Percentiles rank a stretch among this genome's conserved stretches.
These are phyloP conservation scores for Drosophila nebulosa DNA, from an alignment of 1,140 invertebrate species.

Conservation along the genomic window DNA sequence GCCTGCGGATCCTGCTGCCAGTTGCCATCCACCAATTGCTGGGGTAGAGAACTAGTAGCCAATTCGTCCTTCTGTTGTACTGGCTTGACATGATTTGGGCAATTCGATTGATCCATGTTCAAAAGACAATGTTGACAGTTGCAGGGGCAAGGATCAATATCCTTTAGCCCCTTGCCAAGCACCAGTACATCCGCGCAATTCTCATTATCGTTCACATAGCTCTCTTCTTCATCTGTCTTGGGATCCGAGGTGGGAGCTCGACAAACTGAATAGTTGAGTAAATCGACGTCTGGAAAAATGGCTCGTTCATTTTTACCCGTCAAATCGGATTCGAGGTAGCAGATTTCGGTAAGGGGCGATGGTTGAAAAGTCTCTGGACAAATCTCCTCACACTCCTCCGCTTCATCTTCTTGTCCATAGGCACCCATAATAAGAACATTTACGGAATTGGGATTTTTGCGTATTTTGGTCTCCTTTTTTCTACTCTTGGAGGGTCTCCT, in stretches of 20 bases:
- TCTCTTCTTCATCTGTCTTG: background rate
- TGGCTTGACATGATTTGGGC: background rate
- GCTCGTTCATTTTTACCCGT: conserved; percentile 21
- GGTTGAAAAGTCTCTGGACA: background rate
- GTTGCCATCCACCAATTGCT: background rate
- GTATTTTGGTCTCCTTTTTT: background rate
- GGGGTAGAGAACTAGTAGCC: no score
- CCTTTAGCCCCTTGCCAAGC: conserved; percentile 1
- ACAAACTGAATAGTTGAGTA: conserved; percentile 37
- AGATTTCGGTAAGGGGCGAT: conserved; percentile 19
- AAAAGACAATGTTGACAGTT: background rate
- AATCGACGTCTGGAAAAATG: conserved; percentile 30
- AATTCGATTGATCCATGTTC: background rate
- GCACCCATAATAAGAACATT: conserved; percentile 53
- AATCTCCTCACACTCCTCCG: background rate
- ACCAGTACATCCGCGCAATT: conserved; percentile 32
- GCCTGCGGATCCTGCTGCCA: background rate
- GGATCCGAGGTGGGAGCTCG: conserved; percentile 8
- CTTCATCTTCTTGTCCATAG: background rate
- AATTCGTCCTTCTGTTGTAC: background rate
- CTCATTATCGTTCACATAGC: background rate
- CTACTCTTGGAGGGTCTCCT: background rate
- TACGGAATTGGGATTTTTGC: conserved; percentile 17
- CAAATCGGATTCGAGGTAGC: conserved; percentile 43
- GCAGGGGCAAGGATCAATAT: background rate